Base-by-base conservation (phyloP, 2,797 vertebrate genomes). In the Chaenodraco wilsoni region DNA sequence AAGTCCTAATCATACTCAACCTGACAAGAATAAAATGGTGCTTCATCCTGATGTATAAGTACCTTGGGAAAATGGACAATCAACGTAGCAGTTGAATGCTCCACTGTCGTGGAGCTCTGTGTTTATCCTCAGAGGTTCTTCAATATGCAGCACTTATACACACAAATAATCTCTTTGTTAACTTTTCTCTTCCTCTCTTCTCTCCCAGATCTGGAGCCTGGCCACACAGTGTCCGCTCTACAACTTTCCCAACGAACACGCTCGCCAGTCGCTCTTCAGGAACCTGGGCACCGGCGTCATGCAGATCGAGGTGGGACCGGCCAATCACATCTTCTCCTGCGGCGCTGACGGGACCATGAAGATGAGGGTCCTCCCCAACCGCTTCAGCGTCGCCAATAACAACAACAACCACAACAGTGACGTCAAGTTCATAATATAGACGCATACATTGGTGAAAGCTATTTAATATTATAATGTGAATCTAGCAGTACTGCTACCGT, bases 291-390 rank as follows among this genome's bases (percentile, higher is more conserved):
- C 98, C 0, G 98, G 98, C 33, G 97, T 99, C 79, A 99, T 99
- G 97, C 98, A 99, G 87, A 95, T 99, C 52, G 97, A 99, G 88
- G 95, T 95, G 71, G 97, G 96, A 27, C 97, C 96, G 48, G 88
- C 95, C 90, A 97, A 96, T 89, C 96, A 99, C 89, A 91, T 99
- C 85, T 99, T 99, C 88, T 99, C 98, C 59, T 99, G 98, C 84
- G 98, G 98, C 66, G 98, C 98, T 7, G 98, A 99, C 83, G 98
- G 98, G 64, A 99, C 98, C 84, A 97, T 99, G 93, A 99, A 99
- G 92, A 96, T 99, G 97, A 95, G 98, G 79, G 79, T 97, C 79
- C 94, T 99, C 17, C 97, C 97, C 0, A 96, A 98, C 90, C 95
- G 94, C 69, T 96, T 95, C 87, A 94, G 93, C 15, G 56, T 78